Evolutionary conservation across 1,140 invertebrate species (phyloP).

Genomic region (Calycopis cecrops): DNA sequence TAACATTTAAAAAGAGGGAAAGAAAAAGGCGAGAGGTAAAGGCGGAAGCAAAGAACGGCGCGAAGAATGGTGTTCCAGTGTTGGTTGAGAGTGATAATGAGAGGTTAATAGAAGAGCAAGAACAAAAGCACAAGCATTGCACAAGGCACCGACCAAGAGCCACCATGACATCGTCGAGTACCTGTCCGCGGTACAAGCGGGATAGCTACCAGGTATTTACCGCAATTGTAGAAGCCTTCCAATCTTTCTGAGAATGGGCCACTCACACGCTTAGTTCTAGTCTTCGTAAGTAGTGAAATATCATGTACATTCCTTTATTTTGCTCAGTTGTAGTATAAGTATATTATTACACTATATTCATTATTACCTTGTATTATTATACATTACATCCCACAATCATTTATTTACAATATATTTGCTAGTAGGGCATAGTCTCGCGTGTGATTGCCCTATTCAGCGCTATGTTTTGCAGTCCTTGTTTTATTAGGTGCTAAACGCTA

Average conservation of each 20-base stretch:
- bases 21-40: constrained; percentile 66
- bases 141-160: constrained; percentile 51
- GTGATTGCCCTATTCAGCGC: constrained; percentile 26
- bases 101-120: constrained; percentile 55
- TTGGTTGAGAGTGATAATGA: constrained; percentile 59
- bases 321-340: constrained; percentile 22
- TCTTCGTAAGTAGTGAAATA: constrained; percentile 15
- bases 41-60: constrained; percentile 59
- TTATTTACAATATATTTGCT: constrained; percentile 15
- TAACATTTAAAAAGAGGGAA: constrained; percentile 70
- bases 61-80: constrained; percentile 47
- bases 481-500: too few species aligned
- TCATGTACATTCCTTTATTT: constrained; percentile 8
- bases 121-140: constrained; percentile 56
- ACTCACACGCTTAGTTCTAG: constrained; percentile 30
- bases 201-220: constrained; percentile 71
- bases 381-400: constrained; percentile 27
- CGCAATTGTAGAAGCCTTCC: constrained; percentile 17
- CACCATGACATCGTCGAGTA: constrained; percentile 56
- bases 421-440: constrained; percentile 25
- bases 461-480: too few species aligned
- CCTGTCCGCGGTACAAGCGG: constrained; percentile 68
- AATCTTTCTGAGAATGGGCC: constrained; percentile 24
- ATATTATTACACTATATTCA: constrained; percentile 36
- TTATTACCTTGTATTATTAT: constrained; percentile 35